Evolutionary conservation across 64 coral and sea anemone species (phyloP), one percentile per base, ranked within the genome.

Genomic region (Astreopora myriophthalma): DNA sequence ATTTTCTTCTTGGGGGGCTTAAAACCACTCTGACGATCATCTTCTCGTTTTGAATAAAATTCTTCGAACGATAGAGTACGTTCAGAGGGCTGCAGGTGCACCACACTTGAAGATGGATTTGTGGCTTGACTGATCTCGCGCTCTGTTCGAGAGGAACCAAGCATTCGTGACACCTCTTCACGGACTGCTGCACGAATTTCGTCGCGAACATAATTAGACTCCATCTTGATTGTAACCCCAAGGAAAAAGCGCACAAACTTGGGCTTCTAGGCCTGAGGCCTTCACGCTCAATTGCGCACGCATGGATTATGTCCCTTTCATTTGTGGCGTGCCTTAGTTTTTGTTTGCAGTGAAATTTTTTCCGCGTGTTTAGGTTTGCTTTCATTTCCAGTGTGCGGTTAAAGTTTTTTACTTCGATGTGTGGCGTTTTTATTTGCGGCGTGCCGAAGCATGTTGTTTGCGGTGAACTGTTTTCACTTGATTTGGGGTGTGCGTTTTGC

Each of bases 61-160:
- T 91, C 88, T 34, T 91, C 76, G 33, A 90, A 90, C 17, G 38
- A 71, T 71, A 71, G 66, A 34, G 88, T 91, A 71, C 88, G 34
- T 79, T 90, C 88, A 76, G 74, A 79, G 73, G 55, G 23, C 62
- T n/a, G 51, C 48, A 34, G 11, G 51, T 60, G 30, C 26, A 32
- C 88, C 24, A 32, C 19, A 65, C 51, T 89, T 25, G 87, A 35
- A 71, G 23, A 57, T 6, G 28, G 35, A 42, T 24, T 57, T 35
- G 19, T 63, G 11, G n/a, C 48, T 74, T 73, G 34, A 62, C 70
- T 61, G 22, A 37, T 25, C 17, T 76, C 58, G 28, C n/a, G 23
- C 25, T 76, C 51, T 60, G 35, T 63, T 60, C 20, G 3, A 88
- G 70, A 4, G 30, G 68, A 38, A 34, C 87, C 55, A 76, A 89